These are phyloP conservation scores for Lithobates sylvaticus DNA, from an alignment of 2,797 vertebrate genomes.

Conservation along the genomic window DNA sequence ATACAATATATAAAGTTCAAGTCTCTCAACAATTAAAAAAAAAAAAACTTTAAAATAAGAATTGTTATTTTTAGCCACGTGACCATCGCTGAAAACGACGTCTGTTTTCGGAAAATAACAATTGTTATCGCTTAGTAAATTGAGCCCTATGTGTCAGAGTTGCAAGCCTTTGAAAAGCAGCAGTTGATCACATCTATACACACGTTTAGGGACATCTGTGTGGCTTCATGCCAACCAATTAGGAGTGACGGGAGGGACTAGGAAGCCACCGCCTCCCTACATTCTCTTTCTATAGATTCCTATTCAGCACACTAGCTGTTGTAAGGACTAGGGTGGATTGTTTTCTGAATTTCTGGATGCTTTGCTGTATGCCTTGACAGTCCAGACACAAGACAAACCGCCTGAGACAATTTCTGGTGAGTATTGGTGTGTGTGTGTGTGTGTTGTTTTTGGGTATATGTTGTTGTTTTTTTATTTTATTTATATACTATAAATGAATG, in stretches of 20 bases:
- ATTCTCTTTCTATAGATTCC: slow-evolving; percentile 32
- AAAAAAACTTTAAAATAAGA: too few relatives aligned
- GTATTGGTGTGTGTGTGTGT: slow-evolving; percentile 12
- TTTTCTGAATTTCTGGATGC: neutral
- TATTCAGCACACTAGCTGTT: slow-evolving; percentile 28
- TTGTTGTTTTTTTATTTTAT: neutral
- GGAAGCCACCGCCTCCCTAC: slow-evolving; percentile 13
- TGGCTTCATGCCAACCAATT: slow-evolving; percentile 34
- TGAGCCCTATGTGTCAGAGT: slow-evolving; percentile 1
- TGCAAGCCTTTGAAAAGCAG: slow-evolving; percentile 3
- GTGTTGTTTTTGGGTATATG: neutral
- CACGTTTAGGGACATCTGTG: neutral
- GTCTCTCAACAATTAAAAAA: too few relatives aligned
- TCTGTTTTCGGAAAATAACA: neutral
- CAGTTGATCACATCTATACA: slow-evolving; percentile 20
- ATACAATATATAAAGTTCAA: too few relatives aligned
- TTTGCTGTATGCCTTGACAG: neutral
- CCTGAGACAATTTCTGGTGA: slow-evolving; percentile 20
- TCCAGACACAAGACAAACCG: neutral
- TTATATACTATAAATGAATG: neutral
- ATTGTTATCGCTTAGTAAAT: neutral
- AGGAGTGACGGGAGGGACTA: slow-evolving; percentile 6
- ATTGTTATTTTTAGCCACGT: neutral
- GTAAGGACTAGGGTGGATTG: slow-evolving; percentile 12
- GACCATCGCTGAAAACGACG: neutral